Evolutionary conservation across 2,113 vertebrate genomes (phyloP), one percentile per base, ranked within the genome.

Genomic region (Nannobrachium achirus): DNA sequence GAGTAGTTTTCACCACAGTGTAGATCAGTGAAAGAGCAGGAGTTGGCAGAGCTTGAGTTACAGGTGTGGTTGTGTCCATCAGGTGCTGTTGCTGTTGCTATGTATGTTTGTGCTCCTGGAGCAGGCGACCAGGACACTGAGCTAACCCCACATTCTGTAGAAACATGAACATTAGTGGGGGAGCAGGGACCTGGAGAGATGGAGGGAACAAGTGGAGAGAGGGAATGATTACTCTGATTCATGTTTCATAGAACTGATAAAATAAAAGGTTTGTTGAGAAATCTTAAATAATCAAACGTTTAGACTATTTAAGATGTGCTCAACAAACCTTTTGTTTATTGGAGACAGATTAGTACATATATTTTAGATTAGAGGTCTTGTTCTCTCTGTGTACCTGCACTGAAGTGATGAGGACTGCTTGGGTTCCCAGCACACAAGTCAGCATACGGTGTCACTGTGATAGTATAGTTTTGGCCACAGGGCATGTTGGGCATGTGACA

Each of bases 381-480:
- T 15, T 33, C 25, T 33, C 33, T 11, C 46, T 49, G 10, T 46
- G 44, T 52, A 90, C 88, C 89, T 85, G 89, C 66, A 61, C 1
- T 68, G 15, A 91, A 85, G 71, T 4, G 69, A 67, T 75, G 55
- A 53, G 41, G 33, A 11, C 59, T 19, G 58, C 87, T 90, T 8
- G 15, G 60, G 15, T 42, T 16, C 70, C 89, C 87, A 11, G 45
- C 45, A 51, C 89, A 92, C 1, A 71, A 78, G 13, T 73, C 19
- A 1, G 86, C 80, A 61, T 80, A 70, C 3, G 91, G 81, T 1
- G 52, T 80, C 51, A 92, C 86, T 11, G 49, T 58, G 0, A 92
- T 66, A 0, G 66, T 14, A 13, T 93, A 93, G 15, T 59, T 73
- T 79, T 88, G 56, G 42, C 87, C 84, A 61, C 92, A 93, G 41